Conservation (phyloP, 2,797 vertebrate genomes). For the Brachyalestes nurse region DNA sequence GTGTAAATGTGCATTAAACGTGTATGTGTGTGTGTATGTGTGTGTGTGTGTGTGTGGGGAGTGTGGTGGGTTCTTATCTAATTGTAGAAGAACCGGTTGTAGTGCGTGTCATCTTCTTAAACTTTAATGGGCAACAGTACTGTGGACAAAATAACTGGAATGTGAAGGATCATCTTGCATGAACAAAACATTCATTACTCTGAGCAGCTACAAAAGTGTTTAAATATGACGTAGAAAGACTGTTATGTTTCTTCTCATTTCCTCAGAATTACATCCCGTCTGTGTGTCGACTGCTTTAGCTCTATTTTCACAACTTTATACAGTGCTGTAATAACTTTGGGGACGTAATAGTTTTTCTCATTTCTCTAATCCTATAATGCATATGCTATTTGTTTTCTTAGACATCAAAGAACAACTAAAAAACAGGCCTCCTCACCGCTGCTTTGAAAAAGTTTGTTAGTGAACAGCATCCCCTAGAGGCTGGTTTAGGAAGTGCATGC, state of each 20-base stretch:
- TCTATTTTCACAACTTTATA: background rate
- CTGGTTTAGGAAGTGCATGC: background rate
- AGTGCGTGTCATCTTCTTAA: conserved; percentile 24
- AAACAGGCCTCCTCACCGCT: background rate
- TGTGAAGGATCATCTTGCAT: background rate
- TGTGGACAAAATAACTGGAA: background rate
- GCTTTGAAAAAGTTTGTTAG: conserved; percentile 1
- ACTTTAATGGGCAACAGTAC: background rate
- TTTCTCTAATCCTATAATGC: conserved; percentile 16
- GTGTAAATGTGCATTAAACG: too few species aligned
- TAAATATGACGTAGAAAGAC: background rate
- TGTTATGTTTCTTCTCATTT: background rate
- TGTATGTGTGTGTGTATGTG: too few species aligned
- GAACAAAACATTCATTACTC: too few species aligned
- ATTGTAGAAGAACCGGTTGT: conserved; percentile 72
- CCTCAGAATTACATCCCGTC: background rate
- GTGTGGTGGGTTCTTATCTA: conserved; percentile 12
- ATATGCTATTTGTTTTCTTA: conserved; percentile 6
- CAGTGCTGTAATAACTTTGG: background rate
- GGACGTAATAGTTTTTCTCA: background rate
- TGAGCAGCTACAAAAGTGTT: background rate
- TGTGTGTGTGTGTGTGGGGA: background rate
- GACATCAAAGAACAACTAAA: background rate
- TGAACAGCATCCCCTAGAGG: conserved; percentile 34
- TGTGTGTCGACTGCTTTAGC: background rate